These are phyloP conservation scores for Elgaria multicarinata DNA, from an alignment of 2,113 vertebrate genomes.

Conservation along the genomic window DNA sequence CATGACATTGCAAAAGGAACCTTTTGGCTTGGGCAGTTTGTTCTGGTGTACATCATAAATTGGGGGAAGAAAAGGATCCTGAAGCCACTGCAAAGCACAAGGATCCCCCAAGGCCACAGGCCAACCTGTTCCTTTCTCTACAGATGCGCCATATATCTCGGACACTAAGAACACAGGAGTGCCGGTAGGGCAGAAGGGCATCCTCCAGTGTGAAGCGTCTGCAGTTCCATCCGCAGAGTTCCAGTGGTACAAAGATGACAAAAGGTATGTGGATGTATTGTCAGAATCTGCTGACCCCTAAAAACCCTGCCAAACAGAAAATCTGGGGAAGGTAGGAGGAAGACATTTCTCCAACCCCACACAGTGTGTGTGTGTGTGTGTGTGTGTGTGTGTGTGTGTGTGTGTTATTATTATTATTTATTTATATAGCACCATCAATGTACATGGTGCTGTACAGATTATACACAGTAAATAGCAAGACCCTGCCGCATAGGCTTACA, in stretches of 20 bases:
- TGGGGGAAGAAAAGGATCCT: not conserved
- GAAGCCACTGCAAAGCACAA: not conserved
- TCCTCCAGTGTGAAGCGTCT: conserved; percentile 90
- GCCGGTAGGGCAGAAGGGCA: conserved; percentile 89
- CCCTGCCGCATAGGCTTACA: too few species aligned
- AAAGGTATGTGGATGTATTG: conserved; percentile 78
- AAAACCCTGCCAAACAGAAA: not conserved
- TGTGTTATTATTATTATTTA: too few species aligned
- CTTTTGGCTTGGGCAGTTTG: not conserved
- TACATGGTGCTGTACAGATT: too few species aligned
- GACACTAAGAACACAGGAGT: conserved; percentile 91
- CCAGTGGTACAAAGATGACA: conserved; percentile 97
- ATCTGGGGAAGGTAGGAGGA: too few species aligned
- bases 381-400: not conserved
- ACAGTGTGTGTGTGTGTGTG: not conserved
- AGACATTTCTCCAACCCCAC: not conserved
- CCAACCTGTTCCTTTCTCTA: not conserved
- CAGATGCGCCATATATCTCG: conserved; percentile 91
- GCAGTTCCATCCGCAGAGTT: conserved; percentile 92
- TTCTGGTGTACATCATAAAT: fast-evolving
- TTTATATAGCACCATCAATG: too few species aligned
- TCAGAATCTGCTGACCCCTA: too few species aligned
- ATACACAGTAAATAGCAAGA: too few species aligned
- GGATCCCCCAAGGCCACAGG: not conserved
- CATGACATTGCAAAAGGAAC: not conserved